Percentiles rank a stretch among this genome's conserved stretches.
Conservation (phyloP, 2,888 invertebrate genomes). For the Argyra leucocephala region DNA sequence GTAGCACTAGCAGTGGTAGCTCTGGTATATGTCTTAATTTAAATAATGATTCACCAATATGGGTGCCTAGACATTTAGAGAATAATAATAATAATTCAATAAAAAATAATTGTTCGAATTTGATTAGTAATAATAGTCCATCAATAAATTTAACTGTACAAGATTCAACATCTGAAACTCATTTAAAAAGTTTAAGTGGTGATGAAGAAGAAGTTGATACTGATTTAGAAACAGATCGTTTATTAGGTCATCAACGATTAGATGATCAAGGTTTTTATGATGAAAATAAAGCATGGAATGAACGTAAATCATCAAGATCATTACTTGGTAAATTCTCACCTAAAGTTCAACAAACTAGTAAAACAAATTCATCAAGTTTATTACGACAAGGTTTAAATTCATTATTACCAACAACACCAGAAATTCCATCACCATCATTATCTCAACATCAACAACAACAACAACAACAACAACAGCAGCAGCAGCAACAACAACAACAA, state of each 20-base stretch:
- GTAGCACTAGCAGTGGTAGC: background rate
- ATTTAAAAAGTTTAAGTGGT: slow-evolving; percentile 56
- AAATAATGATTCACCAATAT: slow-evolving; percentile 53
- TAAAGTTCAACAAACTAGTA: slow-evolving; percentile 37
- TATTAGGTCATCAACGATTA: slow-evolving; percentile 88
- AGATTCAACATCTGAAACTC: slow-evolving; percentile 45
- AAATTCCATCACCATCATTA: slow-evolving; percentile 37
- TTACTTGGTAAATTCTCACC: slow-evolving; percentile 39
- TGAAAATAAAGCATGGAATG: slow-evolving; percentile 51
- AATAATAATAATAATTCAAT: slow-evolving; percentile 15
- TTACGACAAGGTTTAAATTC: slow-evolving; percentile 41
- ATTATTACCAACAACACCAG: slow-evolving; percentile 40
- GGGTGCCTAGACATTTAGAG: slow-evolving; percentile 56
- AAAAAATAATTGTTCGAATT: slow-evolving; percentile 24
- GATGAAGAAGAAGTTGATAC: slow-evolving; percentile 83
- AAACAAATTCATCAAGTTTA: slow-evolving; percentile 30
- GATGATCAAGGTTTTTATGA: slow-evolving; percentile 88
- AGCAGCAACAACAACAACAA: background rate
- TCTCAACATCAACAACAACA: slow-evolving; percentile 31
- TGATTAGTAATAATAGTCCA: slow-evolving; percentile 20
- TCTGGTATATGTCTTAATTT: background rate
- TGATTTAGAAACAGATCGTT: slow-evolving; percentile 92
- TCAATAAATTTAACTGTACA: slow-evolving; percentile 25
- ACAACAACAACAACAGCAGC: background rate
- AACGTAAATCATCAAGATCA: slow-evolving; percentile 38